Evolutionary conservation across 2,113 vertebrate genomes (phyloP).

Genomic region (Syngnathoides biaculeatus): DNA sequence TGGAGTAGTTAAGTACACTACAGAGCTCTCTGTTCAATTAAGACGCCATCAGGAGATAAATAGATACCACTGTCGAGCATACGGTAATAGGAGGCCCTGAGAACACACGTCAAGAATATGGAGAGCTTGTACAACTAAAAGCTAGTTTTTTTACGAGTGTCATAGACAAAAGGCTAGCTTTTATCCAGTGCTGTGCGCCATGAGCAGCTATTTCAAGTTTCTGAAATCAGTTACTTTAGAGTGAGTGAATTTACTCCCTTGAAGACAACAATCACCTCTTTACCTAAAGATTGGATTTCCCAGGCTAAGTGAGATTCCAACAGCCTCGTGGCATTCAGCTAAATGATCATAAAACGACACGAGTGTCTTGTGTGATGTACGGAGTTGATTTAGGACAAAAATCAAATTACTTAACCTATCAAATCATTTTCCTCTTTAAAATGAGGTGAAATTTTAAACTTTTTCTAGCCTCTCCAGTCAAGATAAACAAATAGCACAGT

Average conservation of each 20-base stretch:
- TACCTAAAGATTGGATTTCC: too few relatives aligned
- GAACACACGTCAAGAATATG: conserved; percentile 26
- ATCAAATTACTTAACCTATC: too few relatives aligned
- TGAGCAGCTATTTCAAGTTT: not conserved
- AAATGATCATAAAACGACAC: too few relatives aligned
- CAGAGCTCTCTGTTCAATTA: conserved; percentile 2
- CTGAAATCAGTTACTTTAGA: not conserved
- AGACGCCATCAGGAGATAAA: conserved; percentile 15
- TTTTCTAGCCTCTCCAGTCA: too few relatives aligned
- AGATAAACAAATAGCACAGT: too few relatives aligned
- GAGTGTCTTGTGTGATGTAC: too few relatives aligned
- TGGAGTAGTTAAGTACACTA: conserved; percentile 9
- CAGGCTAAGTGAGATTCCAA: too few relatives aligned
- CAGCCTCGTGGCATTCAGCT: too few relatives aligned
- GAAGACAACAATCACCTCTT: conserved; percentile 7
- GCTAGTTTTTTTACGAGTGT: conserved; percentile 16
- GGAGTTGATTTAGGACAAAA: too few relatives aligned
- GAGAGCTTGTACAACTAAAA: conserved; percentile 17
- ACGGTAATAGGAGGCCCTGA: conserved; percentile 15
- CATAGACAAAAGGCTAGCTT: conserved; percentile 10
- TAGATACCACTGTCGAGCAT: conserved; percentile 11
- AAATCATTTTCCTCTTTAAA: too few relatives aligned
- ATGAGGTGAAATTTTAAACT: too few relatives aligned
- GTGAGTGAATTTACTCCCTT: not conserved
- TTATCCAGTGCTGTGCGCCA: not conserved